phyloP scores from a whole-genome alignment of 1,140 invertebrate genomes.

The Holotrichia oblita region DNA sequence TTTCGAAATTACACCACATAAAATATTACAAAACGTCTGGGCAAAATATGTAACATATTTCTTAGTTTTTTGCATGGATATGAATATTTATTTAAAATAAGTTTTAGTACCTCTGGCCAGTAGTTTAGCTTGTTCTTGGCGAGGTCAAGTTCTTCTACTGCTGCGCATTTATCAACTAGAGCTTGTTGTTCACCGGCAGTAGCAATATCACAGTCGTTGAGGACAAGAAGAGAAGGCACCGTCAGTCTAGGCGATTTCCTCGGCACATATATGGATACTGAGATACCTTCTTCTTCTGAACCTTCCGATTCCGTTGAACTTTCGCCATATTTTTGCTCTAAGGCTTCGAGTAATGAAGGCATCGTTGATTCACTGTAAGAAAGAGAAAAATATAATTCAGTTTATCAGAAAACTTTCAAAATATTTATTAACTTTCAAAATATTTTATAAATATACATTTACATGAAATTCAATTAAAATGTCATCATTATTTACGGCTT shows the following conservation, averaged over 20 bases:
- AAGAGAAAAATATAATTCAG: not conserved
- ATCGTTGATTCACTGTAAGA: constrained; percentile 62
- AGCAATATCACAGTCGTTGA: constrained; percentile 90
- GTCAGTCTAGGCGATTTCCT: constrained; percentile 78
- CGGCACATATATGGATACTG: constrained; percentile 84
- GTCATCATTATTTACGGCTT: too few relatives aligned
- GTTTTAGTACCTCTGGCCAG: constrained; percentile 88
- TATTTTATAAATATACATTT: too few relatives aligned
- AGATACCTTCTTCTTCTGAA: constrained; percentile 65
- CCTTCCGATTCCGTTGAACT: constrained; percentile 67
- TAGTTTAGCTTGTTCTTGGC: constrained; percentile 88
- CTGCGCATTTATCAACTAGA: constrained; percentile 81
- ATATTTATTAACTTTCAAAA: too few relatives aligned
- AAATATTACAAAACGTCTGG: not conserved
- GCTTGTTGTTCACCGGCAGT: constrained; percentile 82
- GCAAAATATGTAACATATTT: not conserved
- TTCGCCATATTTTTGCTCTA: constrained; percentile 83
- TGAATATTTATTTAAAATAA: too few relatives aligned
- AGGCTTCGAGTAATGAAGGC: constrained; percentile 85
- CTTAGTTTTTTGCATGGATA: not conserved
- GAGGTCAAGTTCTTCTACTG: constrained; percentile 88
- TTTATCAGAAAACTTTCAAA: not conserved
- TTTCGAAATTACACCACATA: not conserved
- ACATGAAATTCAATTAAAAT: too few relatives aligned
- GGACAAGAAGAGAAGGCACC: constrained; percentile 84